Evolutionary conservation across 1,140 invertebrate species (phyloP), one percentile per base, ranked within the genome.

Genomic region (Hyposmocoma kahamanoa): DNA sequence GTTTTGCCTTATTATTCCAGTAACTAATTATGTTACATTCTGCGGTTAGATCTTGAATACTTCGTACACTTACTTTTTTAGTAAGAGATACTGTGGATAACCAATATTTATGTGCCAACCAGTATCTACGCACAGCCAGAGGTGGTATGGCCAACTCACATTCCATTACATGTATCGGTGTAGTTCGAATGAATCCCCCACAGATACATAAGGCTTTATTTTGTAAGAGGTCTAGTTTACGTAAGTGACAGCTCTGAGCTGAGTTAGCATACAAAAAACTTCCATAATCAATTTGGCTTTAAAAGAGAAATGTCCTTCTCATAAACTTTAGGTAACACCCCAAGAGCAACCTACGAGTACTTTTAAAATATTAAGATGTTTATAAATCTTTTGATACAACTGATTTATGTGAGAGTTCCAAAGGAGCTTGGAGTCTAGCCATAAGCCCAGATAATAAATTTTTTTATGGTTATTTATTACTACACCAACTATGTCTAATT

Each of bases 371-470:
- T 47, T 47, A 20, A 47, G 6, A n/a, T 17, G 15, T 34, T 47
- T 22, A 17, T n/a, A 10, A 19, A 21, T 34, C 36, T 47, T 34
- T 6, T 19, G 9, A 11, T 15, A 20, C 36, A 17, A 11, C 13
- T 22, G 19, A 47, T 32, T 30, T 32, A 47, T 19, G 22, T 47
- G 19, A 9, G 10, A 21, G 4, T 1, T 22, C 38, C 38, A 41
- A 9, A 18, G 20, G 8, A 41, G 13, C 10, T 18, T 20, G 5
- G 6, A 4, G 15, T 47, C 30, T n/a, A 47, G 20, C 26, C 44
- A 32, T 5, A 32, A 8, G 1, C 30, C 47, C 11, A 58, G 22
- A 48, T 65, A 54, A 36, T 56, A 53, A 17, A 54, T 26, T n/a
- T 24, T 41, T 18, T 47, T 21, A 1, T 53, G 51, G 9, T 38